These are phyloP conservation scores for Bombus soroeensis DNA, from an alignment of 1,140 invertebrate species.

Conservation along the genomic window DNA sequence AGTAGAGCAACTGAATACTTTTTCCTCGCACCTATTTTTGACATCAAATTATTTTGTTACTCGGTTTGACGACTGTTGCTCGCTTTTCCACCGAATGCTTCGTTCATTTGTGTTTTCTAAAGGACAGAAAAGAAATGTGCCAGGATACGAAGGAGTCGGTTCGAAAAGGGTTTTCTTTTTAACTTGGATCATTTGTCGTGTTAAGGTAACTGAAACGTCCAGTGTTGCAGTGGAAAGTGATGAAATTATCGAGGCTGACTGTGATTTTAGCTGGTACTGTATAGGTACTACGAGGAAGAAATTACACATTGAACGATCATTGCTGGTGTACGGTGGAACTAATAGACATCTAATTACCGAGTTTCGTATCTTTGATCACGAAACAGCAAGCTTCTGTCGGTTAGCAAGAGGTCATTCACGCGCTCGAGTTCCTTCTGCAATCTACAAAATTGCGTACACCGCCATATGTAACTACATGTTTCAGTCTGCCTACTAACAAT, in stretches of 20 bases:
- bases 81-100: no score
- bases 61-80: no score
- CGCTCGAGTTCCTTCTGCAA: conserved; percentile 75
- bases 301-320: conserved; percentile 5
- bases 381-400: conserved; percentile 61
- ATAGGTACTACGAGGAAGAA: conserved; percentile 11
- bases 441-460: conserved; percentile 73
- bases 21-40: no score
- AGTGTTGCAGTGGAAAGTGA: not conserved
- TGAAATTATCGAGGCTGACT: not conserved
- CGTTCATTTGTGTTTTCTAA: no score
- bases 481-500: not conserved
- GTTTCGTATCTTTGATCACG: conserved; percentile 37
- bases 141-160: no score
- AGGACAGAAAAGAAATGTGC: no score
- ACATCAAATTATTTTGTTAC: no score
- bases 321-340: conserved; percentile 40
- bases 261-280: not conserved
- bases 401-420: conserved; percentile 67
- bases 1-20: not conserved
- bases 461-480: conserved; percentile 32
- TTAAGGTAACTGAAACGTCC: not conserved
- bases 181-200: conserved; percentile 55
- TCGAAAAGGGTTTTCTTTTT: no score
- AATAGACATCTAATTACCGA: conserved; percentile 62